Conservation (phyloP, 2,797 vertebrate genomes). For the Melanotaenia parkinsoni region DNA sequence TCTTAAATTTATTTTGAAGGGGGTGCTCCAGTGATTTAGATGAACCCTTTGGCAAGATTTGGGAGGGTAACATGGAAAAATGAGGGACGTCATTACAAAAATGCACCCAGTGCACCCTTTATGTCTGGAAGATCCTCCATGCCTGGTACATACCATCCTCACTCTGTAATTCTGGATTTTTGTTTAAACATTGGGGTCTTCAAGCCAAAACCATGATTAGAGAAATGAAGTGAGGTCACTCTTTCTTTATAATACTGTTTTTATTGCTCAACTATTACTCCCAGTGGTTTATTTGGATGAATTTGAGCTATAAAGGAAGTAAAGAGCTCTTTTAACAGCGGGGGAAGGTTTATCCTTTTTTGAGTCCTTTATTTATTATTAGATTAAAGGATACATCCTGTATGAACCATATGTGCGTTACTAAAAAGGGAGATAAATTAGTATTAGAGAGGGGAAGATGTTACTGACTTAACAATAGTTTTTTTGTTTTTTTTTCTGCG, state of each 20-base stretch:
- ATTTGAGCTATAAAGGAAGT: conserved; percentile 6
- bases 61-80: background rate
- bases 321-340: conserved; percentile 3
- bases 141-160: background rate
- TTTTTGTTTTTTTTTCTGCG: background rate
- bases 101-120: background rate
- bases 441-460: background rate
- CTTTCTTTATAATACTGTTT: conserved; percentile 12
- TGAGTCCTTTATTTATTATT: background rate
- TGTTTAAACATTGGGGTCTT: conserved; percentile 8
- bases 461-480: background rate
- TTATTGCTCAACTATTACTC: conserved; percentile 2
- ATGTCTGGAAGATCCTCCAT: background rate
- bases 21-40: background rate
- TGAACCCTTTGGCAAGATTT: background rate
- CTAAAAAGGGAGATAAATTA: background rate
- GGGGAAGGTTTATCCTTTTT: conserved; percentile 2
- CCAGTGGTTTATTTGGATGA: conserved; percentile 2
- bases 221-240: background rate
- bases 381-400: background rate
- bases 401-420: conserved; percentile 1
- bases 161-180: conserved; percentile 11
- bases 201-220: conserved; percentile 5
- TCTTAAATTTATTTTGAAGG: no score
- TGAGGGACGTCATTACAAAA: background rate